A percentile compares a stretch with the other conserved stretches of the same genome.
Evolutionary conservation across 2,888 invertebrate species (phyloP).

Genomic region (Lymantria dispar): DNA sequence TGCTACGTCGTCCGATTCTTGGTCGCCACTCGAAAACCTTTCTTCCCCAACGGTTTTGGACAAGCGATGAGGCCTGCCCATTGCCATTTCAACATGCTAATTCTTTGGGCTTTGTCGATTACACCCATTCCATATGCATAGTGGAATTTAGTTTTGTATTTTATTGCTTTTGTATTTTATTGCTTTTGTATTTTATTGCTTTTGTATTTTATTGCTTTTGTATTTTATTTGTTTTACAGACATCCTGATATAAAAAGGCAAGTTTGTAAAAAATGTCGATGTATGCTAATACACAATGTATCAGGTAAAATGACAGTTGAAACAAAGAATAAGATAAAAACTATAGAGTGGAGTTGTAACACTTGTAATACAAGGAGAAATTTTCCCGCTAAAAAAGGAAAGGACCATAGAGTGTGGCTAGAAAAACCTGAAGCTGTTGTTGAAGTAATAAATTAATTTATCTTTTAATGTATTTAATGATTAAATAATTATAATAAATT

Average conservation of each 20-base stretch:
- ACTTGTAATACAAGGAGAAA: constrained; percentile 49
- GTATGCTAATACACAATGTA: constrained; percentile 74
- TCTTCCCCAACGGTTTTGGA: no score
- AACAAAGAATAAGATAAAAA: constrained; percentile 63
- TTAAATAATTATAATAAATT: neutral
- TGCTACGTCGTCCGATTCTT: no score
- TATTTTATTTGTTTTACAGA: constrained; percentile 63
- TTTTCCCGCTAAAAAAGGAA: constrained; percentile 50
- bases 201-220: no score
- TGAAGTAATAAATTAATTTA: constrained; percentile 54
- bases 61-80: no score
- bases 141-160: no score
- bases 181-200: no score
- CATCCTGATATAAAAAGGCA: constrained; percentile 83
- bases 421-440: constrained; percentile 76
- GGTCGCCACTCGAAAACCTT: no score
- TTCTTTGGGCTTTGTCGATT: no score
- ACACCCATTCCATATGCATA: no score
- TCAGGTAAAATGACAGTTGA: constrained; percentile 76
- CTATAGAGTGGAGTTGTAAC: constrained; percentile 73
- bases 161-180: no score
- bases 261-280: constrained; percentile 82
- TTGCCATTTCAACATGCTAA: no score
- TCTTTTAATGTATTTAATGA: neutral
- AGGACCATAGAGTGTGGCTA: constrained; percentile 75